Conservation (phyloP, 1,140 invertebrate genomes). For the Monochamus saltuarius region DNA sequence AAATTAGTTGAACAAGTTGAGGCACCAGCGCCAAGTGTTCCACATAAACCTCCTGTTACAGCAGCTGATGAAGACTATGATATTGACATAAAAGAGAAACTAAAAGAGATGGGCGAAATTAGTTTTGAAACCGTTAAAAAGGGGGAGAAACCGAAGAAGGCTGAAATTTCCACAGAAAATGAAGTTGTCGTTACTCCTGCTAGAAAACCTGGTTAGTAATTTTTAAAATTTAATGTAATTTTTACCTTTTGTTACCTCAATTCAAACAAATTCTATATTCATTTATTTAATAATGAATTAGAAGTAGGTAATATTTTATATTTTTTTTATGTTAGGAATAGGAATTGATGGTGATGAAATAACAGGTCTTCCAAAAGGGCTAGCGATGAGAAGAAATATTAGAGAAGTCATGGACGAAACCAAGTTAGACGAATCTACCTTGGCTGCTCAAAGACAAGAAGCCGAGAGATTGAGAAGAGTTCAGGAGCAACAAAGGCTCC, state of each 20-base stretch:
- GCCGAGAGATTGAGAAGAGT: constrained; percentile 82
- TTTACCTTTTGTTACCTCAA: no score
- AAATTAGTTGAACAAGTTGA: constrained; percentile 38
- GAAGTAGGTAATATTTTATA: constrained; percentile 3
- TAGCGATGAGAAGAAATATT: constrained; percentile 79
- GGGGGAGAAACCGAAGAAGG: constrained; percentile 46
- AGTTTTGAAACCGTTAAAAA: constrained; percentile 50
- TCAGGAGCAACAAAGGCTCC: constrained; percentile 78
- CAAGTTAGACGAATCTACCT: constrained; percentile 86
- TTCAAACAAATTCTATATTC: no score
- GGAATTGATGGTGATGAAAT: constrained; percentile 37
- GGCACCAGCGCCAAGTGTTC: constrained; percentile 20
- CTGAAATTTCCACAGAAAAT: constrained; percentile 40
- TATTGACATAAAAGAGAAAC: constrained; percentile 58
- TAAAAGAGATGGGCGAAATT: constrained; percentile 62
- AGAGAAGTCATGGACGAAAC: constrained; percentile 91
- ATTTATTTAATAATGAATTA: neutral
- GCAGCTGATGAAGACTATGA: constrained; percentile 44
- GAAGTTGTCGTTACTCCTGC: constrained; percentile 46
- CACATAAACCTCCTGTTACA: constrained; percentile 20
- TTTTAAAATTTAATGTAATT: no score
- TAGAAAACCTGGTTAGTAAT: constrained; percentile 42
- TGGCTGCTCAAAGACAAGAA: constrained; percentile 91
- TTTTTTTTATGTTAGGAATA: constrained; percentile 31
- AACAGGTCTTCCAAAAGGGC: constrained; percentile 53